Percentiles rank a stretch among this genome's conserved stretches.
These are phyloP conservation scores for Eclectus roratus DNA, from an alignment of 2,113 vertebrate genomes.

Conservation along the genomic window DNA sequence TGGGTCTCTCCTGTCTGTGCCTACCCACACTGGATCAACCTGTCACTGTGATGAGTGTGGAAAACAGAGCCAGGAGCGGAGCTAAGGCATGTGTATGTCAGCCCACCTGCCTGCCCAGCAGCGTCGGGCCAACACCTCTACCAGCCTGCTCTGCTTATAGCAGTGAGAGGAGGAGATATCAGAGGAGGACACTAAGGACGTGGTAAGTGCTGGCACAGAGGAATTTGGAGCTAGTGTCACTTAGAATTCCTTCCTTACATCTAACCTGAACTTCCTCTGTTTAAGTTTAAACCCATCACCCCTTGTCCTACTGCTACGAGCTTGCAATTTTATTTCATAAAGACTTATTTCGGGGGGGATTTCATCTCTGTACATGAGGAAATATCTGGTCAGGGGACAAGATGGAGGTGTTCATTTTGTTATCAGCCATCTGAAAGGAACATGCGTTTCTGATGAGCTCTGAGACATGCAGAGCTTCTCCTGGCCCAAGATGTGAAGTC, in stretches of 20 bases:
- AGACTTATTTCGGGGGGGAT: not conserved
- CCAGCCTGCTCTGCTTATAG: not conserved
- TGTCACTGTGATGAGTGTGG: accelerated
- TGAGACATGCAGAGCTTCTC: not conserved
- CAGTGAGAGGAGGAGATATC: not conserved
- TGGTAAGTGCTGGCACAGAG: not conserved
- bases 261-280: not conserved
- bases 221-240: not conserved
- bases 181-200: not conserved
- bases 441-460: not conserved
- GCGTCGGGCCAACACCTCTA: accelerated
- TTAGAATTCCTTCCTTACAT: not conserved
- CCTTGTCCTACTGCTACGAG: not conserved
- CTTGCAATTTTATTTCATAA: not conserved
- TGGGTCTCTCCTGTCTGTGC: not conserved
- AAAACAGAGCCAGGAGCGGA: not conserved
- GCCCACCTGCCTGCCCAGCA: not conserved
- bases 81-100: not conserved
- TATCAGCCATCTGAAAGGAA: not conserved
- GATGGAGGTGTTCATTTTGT: not conserved
- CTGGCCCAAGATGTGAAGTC: not conserved
- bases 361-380: not conserved
- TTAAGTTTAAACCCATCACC: not conserved
- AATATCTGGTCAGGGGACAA: not conserved
- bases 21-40: not conserved